Percentiles rank a stretch among this genome's conserved stretches.
These are phyloP conservation scores for Ciconia nigra DNA, from an alignment of 2,797 vertebrate genomes.

Conservation along the genomic window DNA sequence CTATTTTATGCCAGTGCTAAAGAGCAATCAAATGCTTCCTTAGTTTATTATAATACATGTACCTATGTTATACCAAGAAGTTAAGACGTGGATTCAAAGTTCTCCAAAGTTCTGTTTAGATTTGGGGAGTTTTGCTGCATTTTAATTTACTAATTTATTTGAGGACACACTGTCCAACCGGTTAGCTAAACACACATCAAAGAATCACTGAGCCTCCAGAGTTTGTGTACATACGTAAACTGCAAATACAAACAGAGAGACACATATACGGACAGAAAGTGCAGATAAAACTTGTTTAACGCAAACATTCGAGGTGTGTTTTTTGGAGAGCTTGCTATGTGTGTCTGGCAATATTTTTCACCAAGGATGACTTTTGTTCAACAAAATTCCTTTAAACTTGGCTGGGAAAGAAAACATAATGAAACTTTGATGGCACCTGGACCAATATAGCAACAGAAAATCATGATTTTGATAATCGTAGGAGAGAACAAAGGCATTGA, in stretches of 20 bases:
- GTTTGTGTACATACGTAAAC: neutral
- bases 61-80: neutral
- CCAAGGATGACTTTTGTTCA: neutral
- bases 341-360: neutral
- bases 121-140: neutral
- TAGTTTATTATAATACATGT: neutral
- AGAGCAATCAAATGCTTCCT: neutral
- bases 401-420: neutral
- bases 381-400: neutral
- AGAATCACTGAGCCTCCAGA: neutral
- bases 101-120: neutral
- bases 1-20: neutral
- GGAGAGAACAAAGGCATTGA: neutral
- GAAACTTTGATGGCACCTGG: neutral
- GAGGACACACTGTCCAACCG: neutral
- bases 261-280: neutral
- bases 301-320: neutral
- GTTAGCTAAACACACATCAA: neutral
- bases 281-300: neutral
- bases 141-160: neutral
- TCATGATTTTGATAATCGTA: neutral
- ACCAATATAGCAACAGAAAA: neutral
- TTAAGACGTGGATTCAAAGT: neutral
- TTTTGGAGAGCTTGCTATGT: neutral
- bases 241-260: neutral